phyloP scores from a whole-genome alignment of 2,797 vertebrate species.

The Spinus olivaceus region DNA sequence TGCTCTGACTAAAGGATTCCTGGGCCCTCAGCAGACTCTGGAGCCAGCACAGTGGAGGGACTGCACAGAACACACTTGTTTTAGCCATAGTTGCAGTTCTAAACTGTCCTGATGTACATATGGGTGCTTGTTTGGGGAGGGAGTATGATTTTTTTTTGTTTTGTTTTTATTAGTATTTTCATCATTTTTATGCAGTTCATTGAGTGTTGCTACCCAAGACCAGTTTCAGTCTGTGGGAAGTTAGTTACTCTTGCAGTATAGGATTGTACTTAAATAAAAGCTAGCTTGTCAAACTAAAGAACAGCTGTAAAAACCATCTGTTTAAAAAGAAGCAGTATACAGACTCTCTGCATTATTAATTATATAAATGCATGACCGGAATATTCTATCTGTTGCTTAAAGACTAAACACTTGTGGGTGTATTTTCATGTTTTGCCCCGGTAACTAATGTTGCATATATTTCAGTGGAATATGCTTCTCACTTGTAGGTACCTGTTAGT shows the following conservation, averaged over 20 bases:
- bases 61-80: background rate
- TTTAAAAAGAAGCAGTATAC: background rate
- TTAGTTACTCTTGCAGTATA: background rate
- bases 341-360: background rate
- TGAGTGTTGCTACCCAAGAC: background rate
- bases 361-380: background rate
- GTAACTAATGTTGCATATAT: background rate
- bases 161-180: background rate
- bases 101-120: background rate
- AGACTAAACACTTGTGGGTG: background rate
- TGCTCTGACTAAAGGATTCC: background rate
- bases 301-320: background rate
- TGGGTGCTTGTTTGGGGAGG: background rate
- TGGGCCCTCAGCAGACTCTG: background rate
- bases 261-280: background rate
- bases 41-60: background rate
- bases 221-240: background rate
- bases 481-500: background rate
- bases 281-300: background rate
- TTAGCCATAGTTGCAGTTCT: background rate
- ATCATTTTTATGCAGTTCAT: background rate
- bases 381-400: background rate
- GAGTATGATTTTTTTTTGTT: background rate
- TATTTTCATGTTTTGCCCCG: background rate
- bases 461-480: background rate